These are phyloP conservation scores for Heliocidaris erythrogramma DNA, from an alignment of 35 echinoderm and acorn worm genomes.

Conservation along the genomic window DNA sequence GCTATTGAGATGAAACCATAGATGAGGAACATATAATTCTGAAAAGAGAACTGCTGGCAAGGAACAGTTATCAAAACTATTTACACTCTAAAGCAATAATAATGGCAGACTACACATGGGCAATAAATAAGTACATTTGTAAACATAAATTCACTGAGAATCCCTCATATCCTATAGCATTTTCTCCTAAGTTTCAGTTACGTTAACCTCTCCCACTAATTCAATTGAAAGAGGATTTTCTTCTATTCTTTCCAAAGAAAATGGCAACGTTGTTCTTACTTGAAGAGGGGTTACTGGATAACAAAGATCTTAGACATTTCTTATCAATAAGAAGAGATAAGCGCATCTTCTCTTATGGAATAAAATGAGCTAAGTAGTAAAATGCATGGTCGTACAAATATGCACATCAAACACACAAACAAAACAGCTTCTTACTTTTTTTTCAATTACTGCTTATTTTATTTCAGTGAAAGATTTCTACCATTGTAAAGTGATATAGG, in stretches of 20 bases:
- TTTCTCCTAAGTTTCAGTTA: neutral
- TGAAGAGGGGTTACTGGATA: neutral
- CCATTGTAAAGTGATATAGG: neutral
- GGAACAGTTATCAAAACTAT: neutral
- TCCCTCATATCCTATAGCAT: too few species aligned
- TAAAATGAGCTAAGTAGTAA: slow-evolving; percentile 26
- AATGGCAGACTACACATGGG: too few species aligned
- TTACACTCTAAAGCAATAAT: too few species aligned
- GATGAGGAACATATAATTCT: too few species aligned
- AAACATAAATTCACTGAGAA: too few species aligned
- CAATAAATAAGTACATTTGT: too few species aligned
- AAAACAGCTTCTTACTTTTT: neutral
- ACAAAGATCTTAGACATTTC: neutral
- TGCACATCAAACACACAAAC: neutral
- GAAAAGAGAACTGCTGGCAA: neutral
- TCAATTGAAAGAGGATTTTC: neutral
- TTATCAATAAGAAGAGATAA: neutral
- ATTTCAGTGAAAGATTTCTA: neutral
- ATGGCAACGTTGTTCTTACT: neutral
- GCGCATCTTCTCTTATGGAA: neutral
- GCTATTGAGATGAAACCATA: neutral
- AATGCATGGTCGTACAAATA: slow-evolving; percentile 24
- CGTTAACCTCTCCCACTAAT: neutral
- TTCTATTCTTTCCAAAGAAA: neutral
- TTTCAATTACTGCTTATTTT: neutral